These are phyloP conservation scores for Microctonus brassicae DNA, from an alignment of 2,888 invertebrate species.

Conservation along the genomic window DNA sequence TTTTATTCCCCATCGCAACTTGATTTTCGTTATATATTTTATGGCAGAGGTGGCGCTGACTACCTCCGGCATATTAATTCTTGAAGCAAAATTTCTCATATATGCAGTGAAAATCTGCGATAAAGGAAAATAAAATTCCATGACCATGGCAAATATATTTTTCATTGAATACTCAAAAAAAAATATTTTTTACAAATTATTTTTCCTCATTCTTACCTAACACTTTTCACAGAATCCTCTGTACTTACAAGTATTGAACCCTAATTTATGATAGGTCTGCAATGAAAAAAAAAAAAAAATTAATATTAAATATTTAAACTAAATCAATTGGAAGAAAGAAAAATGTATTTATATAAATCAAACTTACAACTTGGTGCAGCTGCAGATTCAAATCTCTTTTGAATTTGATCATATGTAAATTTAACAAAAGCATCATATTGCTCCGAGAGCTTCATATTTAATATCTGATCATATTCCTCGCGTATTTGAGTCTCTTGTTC, in stretches of 20 bases:
- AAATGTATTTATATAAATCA: too few relatives aligned
- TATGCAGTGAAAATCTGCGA: constrained; percentile 64
- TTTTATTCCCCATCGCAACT: constrained; percentile 11
- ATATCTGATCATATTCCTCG: constrained; percentile 94
- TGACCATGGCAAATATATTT: constrained; percentile 11
- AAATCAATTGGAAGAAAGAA: background rate
- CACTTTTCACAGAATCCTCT: constrained; percentile 63
- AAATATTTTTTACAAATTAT: constrained; percentile 1
- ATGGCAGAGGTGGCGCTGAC: constrained; percentile 53
- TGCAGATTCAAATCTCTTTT: constrained; percentile 71
- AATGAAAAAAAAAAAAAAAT: constrained; percentile 37
- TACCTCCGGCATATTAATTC: constrained; percentile 50
- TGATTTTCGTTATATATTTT: constrained; percentile 38
- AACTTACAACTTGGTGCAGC: constrained; percentile 67
- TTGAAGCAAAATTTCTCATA: constrained; percentile 61
- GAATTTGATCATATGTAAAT: constrained; percentile 98
- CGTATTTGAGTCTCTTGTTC: constrained; percentile 95
- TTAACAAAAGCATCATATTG: constrained; percentile 99
- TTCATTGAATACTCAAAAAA: background rate
- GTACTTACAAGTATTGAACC: constrained; percentile 59
- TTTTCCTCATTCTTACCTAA: constrained; percentile 56
- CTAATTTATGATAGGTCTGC: constrained; percentile 67
- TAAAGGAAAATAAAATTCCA: constrained; percentile 34
- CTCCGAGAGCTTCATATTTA: constrained; percentile 94
- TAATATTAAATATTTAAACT: constrained; percentile 7